Base-by-base conservation (phyloP, 2,113 vertebrate species). In the zebrafish (Danio rerio) region DNA sequence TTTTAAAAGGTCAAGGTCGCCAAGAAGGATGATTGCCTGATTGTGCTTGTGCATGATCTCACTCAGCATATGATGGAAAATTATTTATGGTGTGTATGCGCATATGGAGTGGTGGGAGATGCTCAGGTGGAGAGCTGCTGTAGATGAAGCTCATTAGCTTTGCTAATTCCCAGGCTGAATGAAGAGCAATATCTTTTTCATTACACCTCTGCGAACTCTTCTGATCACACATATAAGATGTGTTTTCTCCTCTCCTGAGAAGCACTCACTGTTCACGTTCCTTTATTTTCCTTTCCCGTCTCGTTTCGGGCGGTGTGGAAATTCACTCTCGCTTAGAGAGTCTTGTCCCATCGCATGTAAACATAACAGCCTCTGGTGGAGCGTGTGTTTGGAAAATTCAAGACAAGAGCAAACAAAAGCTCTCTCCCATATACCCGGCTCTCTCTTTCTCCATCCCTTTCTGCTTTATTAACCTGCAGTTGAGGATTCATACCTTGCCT, bases 371-470 rank as follows among this genome's bases (percentile, higher is more conserved):
- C 69, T 53, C 63, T 79, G 59, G 62, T 83, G 76, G 78, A 62
- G 16, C 83, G 74, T 58, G 61, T 53, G 65, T 78, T 73, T 10
- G 83, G 83, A 78, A 87, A 83, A 78, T 81, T 68, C 73, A 62
- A 61, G 78, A 85, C 18, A 63, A 81, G 77, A 87, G 80, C 80
- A 83, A 85, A 83, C 72, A 80, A 42, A 65, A 69, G 31, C 45
- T 49, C 49, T 69, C 20, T 61, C 40, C 73, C 56, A 80, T 7
- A 68, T 31, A 31, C 49, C 40, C 42, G 1, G 59, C 55, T 45
- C 50, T 53, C 65, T 76, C 49, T 55, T 69, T 50, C 49, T 63
- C 45, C 3, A 52, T 77, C 45, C 4, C 62, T 56, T 47, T 53
- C 77, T 76, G 71, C 56, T 56, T 86, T 71, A 83, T 79, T 80